Evolutionary conservation across 1,140 invertebrate species (phyloP).

Genomic region (Nylanderia fulva): DNA sequence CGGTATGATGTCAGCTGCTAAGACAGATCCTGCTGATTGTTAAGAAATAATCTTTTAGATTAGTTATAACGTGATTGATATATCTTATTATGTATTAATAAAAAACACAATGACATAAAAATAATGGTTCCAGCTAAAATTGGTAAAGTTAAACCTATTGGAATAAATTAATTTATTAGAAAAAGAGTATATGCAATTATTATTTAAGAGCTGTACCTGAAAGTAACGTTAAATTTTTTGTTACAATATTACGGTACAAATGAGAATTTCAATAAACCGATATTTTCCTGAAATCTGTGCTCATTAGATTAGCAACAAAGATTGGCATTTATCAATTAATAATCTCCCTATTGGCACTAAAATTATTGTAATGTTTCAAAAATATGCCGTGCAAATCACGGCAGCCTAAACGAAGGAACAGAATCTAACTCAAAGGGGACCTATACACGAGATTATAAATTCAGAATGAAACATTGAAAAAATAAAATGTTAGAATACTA

Average conservation of each 20-base stretch:
- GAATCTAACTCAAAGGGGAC: conserved; percentile 58
- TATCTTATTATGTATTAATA: conserved; percentile 74
- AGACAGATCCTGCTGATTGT: conserved; percentile 86
- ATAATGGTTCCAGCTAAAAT: conserved; percentile 83
- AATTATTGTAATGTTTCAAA: conserved; percentile 56
- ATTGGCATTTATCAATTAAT: conserved; percentile 66
- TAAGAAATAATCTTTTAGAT: conserved; percentile 84
- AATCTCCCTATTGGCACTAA: conserved; percentile 67
- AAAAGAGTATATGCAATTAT: conserved; percentile 76
- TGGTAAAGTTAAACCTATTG: conserved; percentile 85
- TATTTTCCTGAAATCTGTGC: conserved; percentile 78
- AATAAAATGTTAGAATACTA: background rate
- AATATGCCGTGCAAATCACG: conserved; percentile 74
- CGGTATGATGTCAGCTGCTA: conserved; percentile 85
- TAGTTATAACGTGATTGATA: conserved; percentile 77
- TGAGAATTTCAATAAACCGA: conserved; percentile 69
- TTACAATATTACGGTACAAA: conserved; percentile 70
- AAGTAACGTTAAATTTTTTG: conserved; percentile 84
- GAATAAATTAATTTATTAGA: conserved; percentile 85
- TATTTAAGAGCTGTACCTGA: conserved; percentile 83
- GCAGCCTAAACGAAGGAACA: conserved; percentile 65
- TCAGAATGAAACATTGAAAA: background rate
- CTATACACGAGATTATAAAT: conserved; percentile 51
- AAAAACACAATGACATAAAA: conserved; percentile 77
- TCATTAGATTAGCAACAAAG: conserved; percentile 73